Evolutionary conservation across 2,888 invertebrate genomes (phyloP).

Genomic region (Tinea semifulvella): DNA sequence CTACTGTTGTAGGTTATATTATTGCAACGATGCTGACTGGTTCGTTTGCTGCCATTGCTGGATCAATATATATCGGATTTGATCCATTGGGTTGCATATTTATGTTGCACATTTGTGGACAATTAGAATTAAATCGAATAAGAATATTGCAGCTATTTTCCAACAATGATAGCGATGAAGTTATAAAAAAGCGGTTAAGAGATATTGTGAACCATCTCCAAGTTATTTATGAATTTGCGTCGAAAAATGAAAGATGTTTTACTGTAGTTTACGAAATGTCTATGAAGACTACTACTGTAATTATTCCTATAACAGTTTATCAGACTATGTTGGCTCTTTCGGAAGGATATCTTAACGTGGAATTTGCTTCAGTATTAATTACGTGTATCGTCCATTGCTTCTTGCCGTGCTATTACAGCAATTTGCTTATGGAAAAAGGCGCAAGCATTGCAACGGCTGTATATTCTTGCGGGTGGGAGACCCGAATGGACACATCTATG

Average conservation of each 20-base stretch:
- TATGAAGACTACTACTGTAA: constrained; percentile 40
- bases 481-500: constrained; percentile 24
- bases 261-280: constrained; percentile 37
- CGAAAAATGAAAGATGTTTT: constrained; percentile 28
- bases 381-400: constrained; percentile 33
- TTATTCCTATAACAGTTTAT: constrained; percentile 40
- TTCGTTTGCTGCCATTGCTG: constrained; percentile 29
- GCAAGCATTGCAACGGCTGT: constrained; percentile 35
- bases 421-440: constrained; percentile 44
- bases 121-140: constrained; percentile 35
- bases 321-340: constrained; percentile 35
- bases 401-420: constrained; percentile 45
- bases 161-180: constrained; percentile 19
- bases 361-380: constrained; percentile 35
- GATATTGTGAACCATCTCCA: neutral
- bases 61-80: constrained; percentile 35
- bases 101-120: constrained; percentile 41
- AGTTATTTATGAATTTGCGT: constrained; percentile 22
- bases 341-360: constrained; percentile 29
- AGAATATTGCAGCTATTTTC: constrained; percentile 30
- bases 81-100: constrained; percentile 48
- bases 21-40: constrained; percentile 24
- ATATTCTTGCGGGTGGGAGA: constrained; percentile 46
- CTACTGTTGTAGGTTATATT: constrained; percentile 24
- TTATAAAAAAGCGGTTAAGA: constrained; percentile 24